A percentile compares a stretch with the other conserved stretches of the same genome.
Conservation (phyloP, 2,113 vertebrate species). For the Corythaeola cristata region DNA sequence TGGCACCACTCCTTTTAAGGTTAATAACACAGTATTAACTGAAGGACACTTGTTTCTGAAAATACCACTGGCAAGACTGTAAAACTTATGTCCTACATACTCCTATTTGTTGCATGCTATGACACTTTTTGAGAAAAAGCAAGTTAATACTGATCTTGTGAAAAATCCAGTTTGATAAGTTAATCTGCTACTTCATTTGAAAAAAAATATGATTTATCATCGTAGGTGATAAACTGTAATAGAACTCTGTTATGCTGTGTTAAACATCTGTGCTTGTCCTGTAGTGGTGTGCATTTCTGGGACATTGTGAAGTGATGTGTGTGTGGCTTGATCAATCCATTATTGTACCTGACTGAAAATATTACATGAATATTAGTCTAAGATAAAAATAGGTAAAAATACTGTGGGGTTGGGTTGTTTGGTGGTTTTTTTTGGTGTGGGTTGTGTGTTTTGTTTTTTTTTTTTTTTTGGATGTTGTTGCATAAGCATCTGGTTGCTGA, state of each 20-base stretch:
- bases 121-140: neutral
- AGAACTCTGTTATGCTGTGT: neutral
- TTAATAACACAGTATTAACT: neutral
- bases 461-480: neutral
- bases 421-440: neutral
- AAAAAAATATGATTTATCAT: neutral
- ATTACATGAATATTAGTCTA: neutral
- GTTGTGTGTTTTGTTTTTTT: neutral
- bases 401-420: neutral
- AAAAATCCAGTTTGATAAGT: neutral
- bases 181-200: neutral
- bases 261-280: neutral
- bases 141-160: neutral
- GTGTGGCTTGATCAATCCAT: neutral
- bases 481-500: conserved; percentile 23
- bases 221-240: neutral
- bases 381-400: neutral
- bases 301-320: neutral
- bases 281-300: neutral
- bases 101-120: neutral
- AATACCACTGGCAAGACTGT: neutral
- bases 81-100: neutral
- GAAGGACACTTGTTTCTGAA: neutral
- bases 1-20: neutral
- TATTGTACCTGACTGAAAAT: neutral